Evolutionary conservation across 2,113 vertebrate genomes (phyloP).

Genomic region (Forbesichthys papilliferus): DNA sequence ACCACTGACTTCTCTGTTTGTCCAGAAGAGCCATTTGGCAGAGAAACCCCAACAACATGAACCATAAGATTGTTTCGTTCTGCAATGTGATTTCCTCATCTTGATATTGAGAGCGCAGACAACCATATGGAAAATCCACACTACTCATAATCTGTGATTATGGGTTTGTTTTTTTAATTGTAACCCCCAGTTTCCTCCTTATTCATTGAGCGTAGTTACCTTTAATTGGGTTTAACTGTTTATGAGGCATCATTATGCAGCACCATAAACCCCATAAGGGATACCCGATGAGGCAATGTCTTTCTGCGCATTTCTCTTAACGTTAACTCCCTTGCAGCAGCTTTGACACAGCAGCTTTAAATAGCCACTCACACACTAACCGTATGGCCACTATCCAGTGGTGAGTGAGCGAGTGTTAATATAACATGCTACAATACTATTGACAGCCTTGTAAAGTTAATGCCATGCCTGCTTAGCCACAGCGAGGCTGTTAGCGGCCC

Average conservation of each 20-base stretch:
- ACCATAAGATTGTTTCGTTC: constrained; percentile 17
- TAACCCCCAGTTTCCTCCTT: constrained; percentile 7
- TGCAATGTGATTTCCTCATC: constrained; percentile 33
- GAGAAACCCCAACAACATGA: constrained; percentile 1
- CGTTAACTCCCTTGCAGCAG: background rate
- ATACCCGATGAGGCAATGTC: constrained; percentile 13
- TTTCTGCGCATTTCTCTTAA: constrained; percentile 18
- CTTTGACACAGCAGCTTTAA: background rate
- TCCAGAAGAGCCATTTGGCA: constrained; percentile 2
- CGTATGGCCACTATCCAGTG: constrained; percentile 2
- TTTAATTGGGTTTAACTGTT: constrained; percentile 54
- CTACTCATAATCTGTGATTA: constrained; percentile 38
- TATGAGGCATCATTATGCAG: constrained; percentile 26
- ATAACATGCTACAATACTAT: constrained; percentile 19
- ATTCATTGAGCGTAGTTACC: constrained; percentile 26
- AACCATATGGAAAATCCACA: constrained; percentile 30
- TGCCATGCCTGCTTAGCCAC: constrained; percentile 11
- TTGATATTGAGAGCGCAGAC: background rate
- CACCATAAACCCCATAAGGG: constrained; percentile 25
- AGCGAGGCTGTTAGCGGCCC: constrained; percentile 19
- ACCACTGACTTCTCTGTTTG: constrained; percentile 13
- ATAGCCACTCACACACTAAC: constrained; percentile 7
- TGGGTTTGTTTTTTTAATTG: constrained; percentile 15
- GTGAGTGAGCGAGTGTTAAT: constrained; percentile 2
- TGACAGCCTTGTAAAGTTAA: constrained; percentile 31